Evolutionary conservation across 1,140 invertebrate species (phyloP).

Genomic region (Drosophila obscura): DNA sequence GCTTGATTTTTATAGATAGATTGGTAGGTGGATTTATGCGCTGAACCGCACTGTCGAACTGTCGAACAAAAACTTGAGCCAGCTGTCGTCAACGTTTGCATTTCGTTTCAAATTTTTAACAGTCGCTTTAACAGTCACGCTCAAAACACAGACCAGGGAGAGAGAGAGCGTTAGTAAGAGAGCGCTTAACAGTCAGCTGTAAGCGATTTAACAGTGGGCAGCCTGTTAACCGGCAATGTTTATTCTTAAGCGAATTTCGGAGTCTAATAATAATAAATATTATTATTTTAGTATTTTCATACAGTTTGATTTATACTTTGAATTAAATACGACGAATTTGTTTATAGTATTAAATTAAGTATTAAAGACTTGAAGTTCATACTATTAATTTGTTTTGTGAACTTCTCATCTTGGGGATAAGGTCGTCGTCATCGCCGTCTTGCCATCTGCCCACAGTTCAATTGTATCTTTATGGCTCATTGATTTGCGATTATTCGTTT

Average conservation of each 20-base stretch:
- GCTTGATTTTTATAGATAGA: slow-evolving; percentile 1
- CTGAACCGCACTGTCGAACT: slow-evolving; percentile 57
- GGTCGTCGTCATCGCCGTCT: slow-evolving; percentile 38
- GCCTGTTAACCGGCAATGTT: too few species aligned
- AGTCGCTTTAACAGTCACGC: slow-evolving; percentile 14
- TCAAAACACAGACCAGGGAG: too few species aligned
- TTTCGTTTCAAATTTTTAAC: slow-evolving; percentile 57
- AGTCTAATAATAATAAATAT: too few species aligned
- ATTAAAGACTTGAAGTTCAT: too few species aligned
- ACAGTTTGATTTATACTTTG: too few species aligned
- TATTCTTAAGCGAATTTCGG: too few species aligned
- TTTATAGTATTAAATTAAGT: too few species aligned
- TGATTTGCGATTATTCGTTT: slow-evolving; percentile 67
- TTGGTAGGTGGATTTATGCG: too few species aligned
- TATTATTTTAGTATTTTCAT: too few species aligned
- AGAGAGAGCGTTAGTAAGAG: neutral
- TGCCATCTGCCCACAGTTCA: slow-evolving; percentile 45
- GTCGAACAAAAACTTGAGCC: slow-evolving; percentile 63
- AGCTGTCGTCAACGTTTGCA: slow-evolving; percentile 44
- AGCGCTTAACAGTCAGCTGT: neutral
- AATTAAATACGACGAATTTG: too few species aligned
- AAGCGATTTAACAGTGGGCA: too few species aligned
- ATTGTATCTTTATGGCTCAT: slow-evolving; percentile 67
- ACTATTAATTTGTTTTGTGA: too few species aligned
- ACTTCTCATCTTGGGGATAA: slow-evolving; percentile 11